Percentiles rank a stretch among this genome's conserved stretches.
phyloP scores from a whole-genome alignment of 92 coral and sea anemone genomes.

The Scolanthus callimorphus region DNA sequence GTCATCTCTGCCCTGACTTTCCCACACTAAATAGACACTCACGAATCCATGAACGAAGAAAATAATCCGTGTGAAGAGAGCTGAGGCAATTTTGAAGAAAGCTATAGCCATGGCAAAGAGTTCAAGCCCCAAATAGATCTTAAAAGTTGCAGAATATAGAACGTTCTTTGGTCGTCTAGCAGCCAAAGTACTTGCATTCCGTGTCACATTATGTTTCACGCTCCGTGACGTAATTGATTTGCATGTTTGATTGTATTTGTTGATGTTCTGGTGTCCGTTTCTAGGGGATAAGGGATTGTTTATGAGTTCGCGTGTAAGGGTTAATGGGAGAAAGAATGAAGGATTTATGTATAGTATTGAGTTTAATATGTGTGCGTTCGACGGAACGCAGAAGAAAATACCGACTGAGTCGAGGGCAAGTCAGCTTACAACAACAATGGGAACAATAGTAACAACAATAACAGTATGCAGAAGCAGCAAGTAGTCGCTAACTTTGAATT shows the following conservation, averaged over 20 bases:
- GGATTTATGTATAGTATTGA: too few relatives aligned
- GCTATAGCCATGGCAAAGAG: conserved; percentile 20
- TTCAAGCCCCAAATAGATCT: too few relatives aligned
- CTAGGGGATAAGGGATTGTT: background rate
- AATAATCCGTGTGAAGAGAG: conserved; percentile 71
- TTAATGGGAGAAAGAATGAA: too few relatives aligned
- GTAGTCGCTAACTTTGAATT: too few relatives aligned
- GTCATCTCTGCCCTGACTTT: conserved; percentile 4
- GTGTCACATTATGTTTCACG: background rate
- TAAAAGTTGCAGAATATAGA: too few relatives aligned
- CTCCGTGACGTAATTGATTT: background rate
- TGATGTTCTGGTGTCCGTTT: background rate
- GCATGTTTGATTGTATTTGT: background rate
- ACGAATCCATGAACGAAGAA: conserved; percentile 76
- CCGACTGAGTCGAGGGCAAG: too few relatives aligned
- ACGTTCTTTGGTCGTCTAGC: background rate
- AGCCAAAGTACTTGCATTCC: background rate
- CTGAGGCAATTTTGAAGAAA: conserved; percentile 31
- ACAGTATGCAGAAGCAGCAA: too few relatives aligned
- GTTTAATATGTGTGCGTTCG: too few relatives aligned
- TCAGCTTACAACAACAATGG: too few relatives aligned
- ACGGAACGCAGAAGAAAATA: too few relatives aligned
- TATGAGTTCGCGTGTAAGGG: background rate
- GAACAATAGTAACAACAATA: too few relatives aligned
- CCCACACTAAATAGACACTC: conserved; percentile 58